phyloP scores from a whole-genome alignment of 2,888 invertebrate genomes.

The Hypercompe scribonia region DNA sequence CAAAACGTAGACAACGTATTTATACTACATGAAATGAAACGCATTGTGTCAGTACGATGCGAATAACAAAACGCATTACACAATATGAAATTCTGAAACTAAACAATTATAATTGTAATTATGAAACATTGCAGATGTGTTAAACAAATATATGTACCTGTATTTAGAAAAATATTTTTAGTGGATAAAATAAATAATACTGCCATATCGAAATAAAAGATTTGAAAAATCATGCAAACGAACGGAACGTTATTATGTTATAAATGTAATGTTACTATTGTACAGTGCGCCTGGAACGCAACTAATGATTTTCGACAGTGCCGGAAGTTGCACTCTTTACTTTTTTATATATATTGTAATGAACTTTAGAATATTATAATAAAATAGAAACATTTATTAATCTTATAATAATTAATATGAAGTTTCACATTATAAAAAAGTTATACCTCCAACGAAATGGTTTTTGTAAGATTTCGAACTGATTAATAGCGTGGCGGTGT shows the following conservation, averaged over 20 bases:
- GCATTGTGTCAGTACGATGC: neutral
- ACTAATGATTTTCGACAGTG: conserved; percentile 51
- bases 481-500: conserved; percentile 59
- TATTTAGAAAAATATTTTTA: too few relatives aligned
- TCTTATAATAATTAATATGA: conserved; percentile 4
- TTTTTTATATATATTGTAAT: conserved; percentile 17
- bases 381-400: too few relatives aligned
- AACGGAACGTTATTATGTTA: conserved; percentile 30
- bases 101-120: neutral
- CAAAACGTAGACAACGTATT: neutral
- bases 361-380: neutral
- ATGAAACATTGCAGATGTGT: neutral
- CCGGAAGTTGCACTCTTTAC: conserved; percentile 44
- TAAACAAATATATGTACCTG: neutral
- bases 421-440: neutral
- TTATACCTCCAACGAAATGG: neutral
- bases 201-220: too few relatives aligned
- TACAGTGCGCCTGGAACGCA: conserved; percentile 42
- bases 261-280: neutral
- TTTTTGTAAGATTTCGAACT: conserved; percentile 18
- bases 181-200: too few relatives aligned
- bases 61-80: neutral
- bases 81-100: neutral
- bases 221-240: neutral
- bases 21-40: neutral